Evolutionary conservation across 2,797 vertebrate genomes (phyloP), one percentile per base, ranked within the genome.

Genomic region (Benthosema pterotum): DNA sequence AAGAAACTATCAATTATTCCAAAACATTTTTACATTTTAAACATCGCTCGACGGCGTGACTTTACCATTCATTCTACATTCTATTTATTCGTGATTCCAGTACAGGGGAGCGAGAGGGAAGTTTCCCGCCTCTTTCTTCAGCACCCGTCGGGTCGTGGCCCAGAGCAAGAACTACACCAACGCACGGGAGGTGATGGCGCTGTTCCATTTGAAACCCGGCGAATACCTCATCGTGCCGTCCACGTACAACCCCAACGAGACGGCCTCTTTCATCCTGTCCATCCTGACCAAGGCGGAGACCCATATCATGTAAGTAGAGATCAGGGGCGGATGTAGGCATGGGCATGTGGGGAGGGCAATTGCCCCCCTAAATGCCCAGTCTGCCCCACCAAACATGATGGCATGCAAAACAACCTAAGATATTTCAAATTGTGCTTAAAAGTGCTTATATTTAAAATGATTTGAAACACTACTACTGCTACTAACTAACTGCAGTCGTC

Each of bases 161-260:
- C 66, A 70, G 60, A 75, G 67, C 0, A 70, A 73, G 43, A 38
- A 2, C 11, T 81, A 48, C 22, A 1, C 61, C 1, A 71, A 88
- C 0, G n/a, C 67, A 0, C 85, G 91, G 1, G 84, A 90, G 25
- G 86, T 89, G 46, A 88, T 67, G 65, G 75, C 83, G 69, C 78
- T 80, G 11, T 38, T 86, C 0, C 5, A 0, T 0, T 70, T 93
- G 57, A 74, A 67, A 25, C 79, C 91, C 0, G 91, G 80, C 1
- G 78, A 88, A 17, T 92, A 92, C 52, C 54, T 93, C 54, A 86
- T 93, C 0, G 83, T 93, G 11, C 92, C 90, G 0, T 85, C 78
- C 47, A 88, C 89, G 3, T 74, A 45, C 14, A 28, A 18, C 0
- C 67, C 82, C 47, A 77, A 86, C 0, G 67, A 88, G 42, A 71